A percentile compares a stretch with the other conserved stretches of the same genome.
These are phyloP conservation scores for Meiosimyza decipiens DNA, from an alignment of 2,888 invertebrate genomes.

Conservation along the genomic window DNA sequence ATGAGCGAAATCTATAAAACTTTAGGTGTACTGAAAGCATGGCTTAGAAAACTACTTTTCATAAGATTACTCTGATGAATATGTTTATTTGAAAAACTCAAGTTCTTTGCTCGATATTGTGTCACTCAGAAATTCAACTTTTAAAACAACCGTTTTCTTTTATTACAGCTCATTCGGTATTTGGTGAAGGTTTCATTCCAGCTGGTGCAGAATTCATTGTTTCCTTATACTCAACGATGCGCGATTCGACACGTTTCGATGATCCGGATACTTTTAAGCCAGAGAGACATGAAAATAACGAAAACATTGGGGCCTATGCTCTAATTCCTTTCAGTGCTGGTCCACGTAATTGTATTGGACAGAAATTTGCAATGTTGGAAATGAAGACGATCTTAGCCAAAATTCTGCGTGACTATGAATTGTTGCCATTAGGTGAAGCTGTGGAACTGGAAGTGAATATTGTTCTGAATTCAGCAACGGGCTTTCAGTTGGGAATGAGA, in stretches of 20 bases:
- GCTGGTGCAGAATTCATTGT: constrained; percentile 51
- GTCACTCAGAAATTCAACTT: too few relatives aligned
- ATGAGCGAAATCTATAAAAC: too few relatives aligned
- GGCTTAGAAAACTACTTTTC: too few relatives aligned
- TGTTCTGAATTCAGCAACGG: constrained; percentile 48
- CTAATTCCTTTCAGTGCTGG: constrained; percentile 50
- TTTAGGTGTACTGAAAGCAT: too few relatives aligned
- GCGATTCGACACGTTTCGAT: constrained; percentile 38
- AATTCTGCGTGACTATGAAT: constrained; percentile 48
- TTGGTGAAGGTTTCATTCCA: constrained; percentile 49
- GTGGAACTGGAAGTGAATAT: constrained; percentile 45
- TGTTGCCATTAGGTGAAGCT: constrained; percentile 50
- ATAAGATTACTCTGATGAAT: too few relatives aligned
- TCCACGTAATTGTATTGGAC: constrained; percentile 52
- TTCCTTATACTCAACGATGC: constrained; percentile 48
- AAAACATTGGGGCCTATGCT: constrained; percentile 1
- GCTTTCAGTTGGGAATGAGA: constrained; percentile 51
- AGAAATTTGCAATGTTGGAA: constrained; percentile 44
- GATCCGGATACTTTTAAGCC: constrained; percentile 45
- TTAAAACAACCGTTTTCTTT: too few relatives aligned
- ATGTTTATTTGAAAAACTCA: too few relatives aligned
- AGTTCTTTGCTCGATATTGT: too few relatives aligned
- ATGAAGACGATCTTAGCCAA: constrained; percentile 47
- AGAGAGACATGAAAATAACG: constrained; percentile 45
- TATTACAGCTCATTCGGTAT: constrained; percentile 45